A percentile compares a stretch with the other conserved stretches of the same genome.
Conservation (phyloP, 2,113 vertebrate species). For the Ornithorhynchus anatinus region DNA sequence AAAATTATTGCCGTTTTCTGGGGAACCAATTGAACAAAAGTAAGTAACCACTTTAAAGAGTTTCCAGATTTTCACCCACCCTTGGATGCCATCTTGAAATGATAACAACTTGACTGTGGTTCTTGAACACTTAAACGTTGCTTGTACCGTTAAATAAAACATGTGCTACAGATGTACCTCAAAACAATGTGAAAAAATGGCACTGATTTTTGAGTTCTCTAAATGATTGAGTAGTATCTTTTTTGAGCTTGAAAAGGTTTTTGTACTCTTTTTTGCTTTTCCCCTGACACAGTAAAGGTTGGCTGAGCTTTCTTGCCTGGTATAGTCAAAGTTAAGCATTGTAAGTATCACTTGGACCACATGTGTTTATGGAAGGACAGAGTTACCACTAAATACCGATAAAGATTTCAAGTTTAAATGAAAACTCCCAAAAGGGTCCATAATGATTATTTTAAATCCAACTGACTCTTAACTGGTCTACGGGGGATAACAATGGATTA, state of each 20-base stretch:
- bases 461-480: neutral
- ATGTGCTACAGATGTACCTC: neutral
- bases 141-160: neutral
- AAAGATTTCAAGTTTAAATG: conserved; percentile 27
- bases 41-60: neutral
- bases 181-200: neutral
- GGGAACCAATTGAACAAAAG: neutral
- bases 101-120: neutral
- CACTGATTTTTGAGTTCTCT: neutral
- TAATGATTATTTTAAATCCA: neutral
- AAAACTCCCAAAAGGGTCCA: neutral
- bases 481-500: neutral
- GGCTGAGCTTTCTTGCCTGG: conserved; percentile 26
- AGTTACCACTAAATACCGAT: conserved; percentile 19
- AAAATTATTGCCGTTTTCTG: neutral
- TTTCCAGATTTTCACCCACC: neutral
- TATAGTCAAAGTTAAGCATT: conserved; percentile 52
- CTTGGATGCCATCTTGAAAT: neutral
- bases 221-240: neutral
- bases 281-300: conserved; percentile 24
- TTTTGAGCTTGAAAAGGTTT: neutral
- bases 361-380: neutral
- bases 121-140: neutral
- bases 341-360: conserved; percentile 18
- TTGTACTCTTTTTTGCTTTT: neutral